Conservation (phyloP, 2,888 invertebrate species). For the Clivina fossor region DNA sequence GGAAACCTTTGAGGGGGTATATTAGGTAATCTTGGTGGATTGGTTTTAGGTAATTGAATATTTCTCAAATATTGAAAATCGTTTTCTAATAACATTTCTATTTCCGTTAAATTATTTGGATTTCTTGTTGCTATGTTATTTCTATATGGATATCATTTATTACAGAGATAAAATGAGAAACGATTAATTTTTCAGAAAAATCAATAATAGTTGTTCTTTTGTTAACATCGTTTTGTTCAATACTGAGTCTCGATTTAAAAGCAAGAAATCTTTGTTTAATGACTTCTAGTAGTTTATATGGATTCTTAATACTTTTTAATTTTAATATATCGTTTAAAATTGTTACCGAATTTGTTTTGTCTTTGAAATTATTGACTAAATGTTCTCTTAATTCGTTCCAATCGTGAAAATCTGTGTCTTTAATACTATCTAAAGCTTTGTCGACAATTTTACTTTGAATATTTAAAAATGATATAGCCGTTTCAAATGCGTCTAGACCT, state of each 20-base stretch:
- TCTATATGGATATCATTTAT: neutral
- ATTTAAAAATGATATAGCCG: neutral
- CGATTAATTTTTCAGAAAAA: neutral
- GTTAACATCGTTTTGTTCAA: neutral
- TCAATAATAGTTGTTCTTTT: neutral
- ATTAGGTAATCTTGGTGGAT: no score
- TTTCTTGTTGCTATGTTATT: neutral
- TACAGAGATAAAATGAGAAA: neutral
- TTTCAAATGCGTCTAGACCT: neutral
- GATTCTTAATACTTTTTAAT: slow-evolving; percentile 1
- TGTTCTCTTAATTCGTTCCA: neutral
- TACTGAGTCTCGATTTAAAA: neutral
- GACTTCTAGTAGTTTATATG: slow-evolving; percentile 1
- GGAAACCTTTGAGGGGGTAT: no score
- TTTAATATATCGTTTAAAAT: neutral
- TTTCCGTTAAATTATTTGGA: neutral
- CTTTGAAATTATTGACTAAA: neutral
- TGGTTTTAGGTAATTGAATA: no score
- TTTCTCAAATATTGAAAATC: neutral
- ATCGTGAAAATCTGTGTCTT: neutral
- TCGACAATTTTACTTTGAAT: neutral
- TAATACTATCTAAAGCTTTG: neutral
- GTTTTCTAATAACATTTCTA: neutral
- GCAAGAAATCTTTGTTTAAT: neutral
- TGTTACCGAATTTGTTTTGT: neutral